Evolutionary conservation across 1,140 invertebrate genomes (phyloP).

Genomic region (Cotesia glomerata): DNA sequence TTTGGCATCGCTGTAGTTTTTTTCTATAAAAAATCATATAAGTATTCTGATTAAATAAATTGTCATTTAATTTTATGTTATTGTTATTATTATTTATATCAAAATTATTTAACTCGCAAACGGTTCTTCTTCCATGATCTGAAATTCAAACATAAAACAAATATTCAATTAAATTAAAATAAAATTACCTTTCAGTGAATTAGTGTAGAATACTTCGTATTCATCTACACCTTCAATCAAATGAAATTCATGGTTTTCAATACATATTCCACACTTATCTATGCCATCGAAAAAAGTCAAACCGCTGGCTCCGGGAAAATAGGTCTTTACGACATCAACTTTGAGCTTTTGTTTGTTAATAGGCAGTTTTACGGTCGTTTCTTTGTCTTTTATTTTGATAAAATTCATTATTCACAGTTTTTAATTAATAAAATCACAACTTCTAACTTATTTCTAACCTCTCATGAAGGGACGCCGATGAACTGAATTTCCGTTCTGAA

Average conservation of each 20-base stretch:
- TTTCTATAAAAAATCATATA: neutral
- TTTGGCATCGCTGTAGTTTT: neutral
- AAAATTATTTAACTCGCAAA: too few relatives aligned
- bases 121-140: neutral
- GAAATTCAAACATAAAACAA: neutral
- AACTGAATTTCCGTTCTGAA: too few relatives aligned
- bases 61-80: neutral
- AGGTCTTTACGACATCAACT: neutral
- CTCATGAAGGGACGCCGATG: too few relatives aligned
- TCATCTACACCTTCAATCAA: neutral
- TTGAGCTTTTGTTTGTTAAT: neutral
- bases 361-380: neutral
- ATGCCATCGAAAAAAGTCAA: neutral
- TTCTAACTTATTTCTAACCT: too few relatives aligned
- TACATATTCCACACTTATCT: neutral
- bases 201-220: neutral
- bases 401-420: neutral
- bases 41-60: too few relatives aligned
- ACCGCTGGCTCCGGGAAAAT: neutral
- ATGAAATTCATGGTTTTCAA: neutral
- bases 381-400: neutral
- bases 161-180: neutral
- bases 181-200: neutral
- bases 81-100: neutral
- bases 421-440: neutral